Base-by-base conservation (phyloP, 2,113 vertebrate species). In the Lophotis ruficrista region DNA sequence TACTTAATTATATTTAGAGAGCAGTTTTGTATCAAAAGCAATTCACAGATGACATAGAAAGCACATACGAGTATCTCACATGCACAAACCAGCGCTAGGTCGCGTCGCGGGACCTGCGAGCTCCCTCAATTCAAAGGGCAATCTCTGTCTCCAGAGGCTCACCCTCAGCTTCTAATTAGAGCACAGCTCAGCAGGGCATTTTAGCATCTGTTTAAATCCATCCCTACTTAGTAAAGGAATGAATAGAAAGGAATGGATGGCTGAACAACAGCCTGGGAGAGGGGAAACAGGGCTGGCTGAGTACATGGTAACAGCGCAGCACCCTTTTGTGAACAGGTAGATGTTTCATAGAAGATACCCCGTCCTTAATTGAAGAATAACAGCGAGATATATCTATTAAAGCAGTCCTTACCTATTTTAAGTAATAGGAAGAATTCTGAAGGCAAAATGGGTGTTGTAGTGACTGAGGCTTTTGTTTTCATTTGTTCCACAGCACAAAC, bases 201-300 rank as follows among this genome's bases (percentile, higher is more conserved):
- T 96, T 87, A 96, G 70, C 96, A 96, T 94, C 83, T 92, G 65
- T 68, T 94, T 94, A 96, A 95, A 96, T 89, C 69, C 95, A 89
- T 85, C 92, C 69, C 83, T 93, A 38, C 89, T 89, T 93, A 89
- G 89, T 78, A 96, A 95, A 94, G 89, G 92, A 92, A 94, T 95
- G 65, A 96, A 93, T 45, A 89, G 89, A 79, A 92, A 92, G 65
- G 65, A 71, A 81, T 31, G 83, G 93, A 66, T 66, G 64, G 75
- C 38, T 84, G 80, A 95, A 20, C 60, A 64, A 76, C 37, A 84
- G 80, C 69, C 69, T 37, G 62, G 53, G 61, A 84, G 57, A 94
- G 41, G 35, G 58, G 60, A 72, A 89, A 91, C 2, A 56, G 54
- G 31, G 62, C 75, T 94, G 56, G 12, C 60, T 17, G 37, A 90